Evolutionary conservation across 1,140 invertebrate species (phyloP), one percentile per base, ranked within the genome.

Genomic region (Venturia canescens): DNA sequence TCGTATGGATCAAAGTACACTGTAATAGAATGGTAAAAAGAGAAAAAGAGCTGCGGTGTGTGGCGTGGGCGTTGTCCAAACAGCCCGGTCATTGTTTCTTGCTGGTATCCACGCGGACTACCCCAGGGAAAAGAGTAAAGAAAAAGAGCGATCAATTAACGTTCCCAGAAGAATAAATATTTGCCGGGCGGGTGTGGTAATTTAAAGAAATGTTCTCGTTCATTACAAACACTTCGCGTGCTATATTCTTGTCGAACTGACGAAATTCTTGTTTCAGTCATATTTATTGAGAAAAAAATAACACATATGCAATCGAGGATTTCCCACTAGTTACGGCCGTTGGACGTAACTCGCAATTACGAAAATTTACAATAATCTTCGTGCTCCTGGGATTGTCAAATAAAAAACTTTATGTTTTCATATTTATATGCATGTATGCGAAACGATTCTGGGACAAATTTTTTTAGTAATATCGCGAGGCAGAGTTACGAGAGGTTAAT

Each of bases 401-500:
- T 53, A 53, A 53, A 53, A 3, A 53, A 53, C 16, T n/a, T 69
- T 27, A 69, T 31, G 9, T 31, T 18, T 5, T 18, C 31, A 69
- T 15, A 31, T 69, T 26, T 27, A 66, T 27, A 66, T 23, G 21
- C 60, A 69, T 31, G 16, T 63, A 23, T 63, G 60, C 60, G 15
- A 27, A 26, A 63, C 4, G 1, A 26, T 26, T 63, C 21, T 63
- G 27, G 29, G 13, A 34, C 66, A 13, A 0, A 69, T 69, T 69
- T 15, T 15, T 69, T 3, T 31, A 18, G 9, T n/a, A 34, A 69
- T 69, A 69, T 69, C 29, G 66, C 66, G 66, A 69, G 29, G 5
- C 29, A 18, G 31, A 69, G 66, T 69, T 69, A 69, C 66, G 66
- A 69, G 66, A 31, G 66, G 29, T 69, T 69, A 69, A 69, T 69